Evolutionary conservation across 2,113 vertebrate species (phyloP), one percentile per base, ranked within the genome.

Genomic region (Morphnarchus princeps): DNA sequence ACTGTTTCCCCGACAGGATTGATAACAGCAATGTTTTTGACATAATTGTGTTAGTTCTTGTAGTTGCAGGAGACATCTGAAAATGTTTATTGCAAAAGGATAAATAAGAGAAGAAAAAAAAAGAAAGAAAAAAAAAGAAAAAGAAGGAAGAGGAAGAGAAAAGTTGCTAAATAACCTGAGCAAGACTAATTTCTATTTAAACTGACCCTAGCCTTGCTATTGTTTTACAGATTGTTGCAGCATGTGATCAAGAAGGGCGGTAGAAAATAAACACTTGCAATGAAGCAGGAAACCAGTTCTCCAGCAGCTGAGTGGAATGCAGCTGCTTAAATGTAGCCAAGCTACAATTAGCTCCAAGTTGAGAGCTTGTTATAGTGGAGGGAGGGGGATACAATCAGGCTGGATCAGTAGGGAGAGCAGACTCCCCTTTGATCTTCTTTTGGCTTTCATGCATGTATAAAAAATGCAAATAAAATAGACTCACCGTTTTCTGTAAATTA

Each of bases 151-250:
- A 3, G 5, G 7, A 63, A 78, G 13, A 16, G 7, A 59, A 32
- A 96, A 95, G 62, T 74, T 95, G 74, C 73, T 96, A 96, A 96
- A 97, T 96, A 97, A 91, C 61, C 82, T 90, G 83, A 97, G 94
- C 76, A 97, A 97, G 90, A 89, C 95, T 97, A 96, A 96, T 98
- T 97, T 97, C n/a, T 69, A 94, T 95, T 97, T 97, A 97, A 98
- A 97, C 85, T 92, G 88, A 55, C 74, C 54, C 47, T 89, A 95
- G 76, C 76, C 84, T 95, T 96, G 85, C 73, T 97, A 93, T 93
- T 97, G 91, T 95, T 98, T 96, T 96, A 97, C 94, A 95, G 95
- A 95, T 94, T 96, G 93, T 87, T 62, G 45, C 82, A 97, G 83
- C 94, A 97, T 78, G 58, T 95, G 95, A 96, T 97, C 85, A 96